These are phyloP conservation scores for Plebejus argus DNA, from an alignment of 2,888 invertebrate species.

Conservation along the genomic window DNA sequence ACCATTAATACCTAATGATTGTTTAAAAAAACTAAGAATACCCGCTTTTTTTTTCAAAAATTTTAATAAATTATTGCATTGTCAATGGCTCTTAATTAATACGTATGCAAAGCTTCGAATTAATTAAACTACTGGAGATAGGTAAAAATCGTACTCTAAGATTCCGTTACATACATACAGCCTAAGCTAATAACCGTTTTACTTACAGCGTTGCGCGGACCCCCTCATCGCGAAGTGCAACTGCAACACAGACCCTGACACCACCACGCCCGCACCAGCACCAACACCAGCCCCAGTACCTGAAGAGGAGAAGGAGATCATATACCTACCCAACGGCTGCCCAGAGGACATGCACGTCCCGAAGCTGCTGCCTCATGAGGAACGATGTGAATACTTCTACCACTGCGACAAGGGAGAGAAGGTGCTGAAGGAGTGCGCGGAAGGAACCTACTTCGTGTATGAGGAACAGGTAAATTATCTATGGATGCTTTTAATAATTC, in stretches of 20 bases:
- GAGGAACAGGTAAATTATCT: slow-evolving; percentile 32
- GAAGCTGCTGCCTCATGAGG: slow-evolving; percentile 53
- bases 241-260: not conserved
- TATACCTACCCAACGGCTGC: slow-evolving; percentile 51
- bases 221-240: slow-evolving; percentile 32
- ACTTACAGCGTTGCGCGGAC: slow-evolving; percentile 29
- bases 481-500: too few relatives aligned
- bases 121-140: too few relatives aligned
- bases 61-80: too few relatives aligned
- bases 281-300: slow-evolving; percentile 25
- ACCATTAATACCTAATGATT: too few relatives aligned
- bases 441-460: slow-evolving; percentile 31
- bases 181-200: too few relatives aligned
- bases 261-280: not conserved
- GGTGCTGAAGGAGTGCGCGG: slow-evolving; percentile 20
- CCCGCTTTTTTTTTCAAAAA: too few relatives aligned
- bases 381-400: slow-evolving; percentile 54
- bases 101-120: too few relatives aligned
- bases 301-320: slow-evolving; percentile 33
- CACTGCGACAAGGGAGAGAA: slow-evolving; percentile 52
- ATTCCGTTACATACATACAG: too few relatives aligned
- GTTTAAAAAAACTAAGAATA: too few relatives aligned
- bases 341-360: slow-evolving; percentile 49
- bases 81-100: too few relatives aligned
- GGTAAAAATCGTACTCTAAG: too few relatives aligned